phyloP scores from a whole-genome alignment of 2,113 vertebrate species.

The Xyliphius kryptos region DNA sequence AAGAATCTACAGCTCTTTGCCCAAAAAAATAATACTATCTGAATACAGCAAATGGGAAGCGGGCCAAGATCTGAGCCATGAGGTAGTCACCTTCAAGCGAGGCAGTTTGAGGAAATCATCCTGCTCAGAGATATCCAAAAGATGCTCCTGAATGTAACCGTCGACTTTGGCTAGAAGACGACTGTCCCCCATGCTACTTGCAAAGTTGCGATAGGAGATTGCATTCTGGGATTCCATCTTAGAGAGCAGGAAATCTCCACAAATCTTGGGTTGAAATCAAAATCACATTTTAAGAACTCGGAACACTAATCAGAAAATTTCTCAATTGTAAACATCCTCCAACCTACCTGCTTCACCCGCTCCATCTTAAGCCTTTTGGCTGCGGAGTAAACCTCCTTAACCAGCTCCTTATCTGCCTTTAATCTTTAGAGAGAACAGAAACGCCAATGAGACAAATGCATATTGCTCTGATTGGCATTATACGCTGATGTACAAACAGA shows the following conservation, averaged over 20 bases:
- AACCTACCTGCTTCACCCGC: conserved; percentile 86
- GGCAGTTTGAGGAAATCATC: conserved; percentile 98
- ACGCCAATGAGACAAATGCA: not conserved
- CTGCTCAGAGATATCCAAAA: conserved; percentile 89
- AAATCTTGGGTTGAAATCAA: conserved; percentile 73
- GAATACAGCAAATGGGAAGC: not conserved
- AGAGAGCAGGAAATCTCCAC: conserved; percentile 93
- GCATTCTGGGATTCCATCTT: conserved; percentile 87
- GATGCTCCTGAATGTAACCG: conserved; percentile 88
- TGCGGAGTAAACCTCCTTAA: conserved; percentile 96
- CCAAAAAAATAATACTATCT: not conserved
- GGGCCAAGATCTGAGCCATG: not conserved
- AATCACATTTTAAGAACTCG: not conserved
- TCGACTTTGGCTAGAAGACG: conserved; percentile 87
- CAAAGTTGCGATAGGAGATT: conserved; percentile 93
- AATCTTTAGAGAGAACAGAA: conserved; percentile 62
- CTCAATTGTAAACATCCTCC: too few relatives aligned
- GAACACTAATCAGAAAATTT: too few relatives aligned
- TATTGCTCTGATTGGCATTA: not conserved
- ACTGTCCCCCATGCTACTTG: conserved; percentile 83
- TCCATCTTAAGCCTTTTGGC: conserved; percentile 97
- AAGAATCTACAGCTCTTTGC: not conserved
- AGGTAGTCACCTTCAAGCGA: conserved; percentile 79
- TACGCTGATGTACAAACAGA: not conserved
- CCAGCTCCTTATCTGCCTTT: conserved; percentile 93